These are phyloP conservation scores for Tuberolachnus salignus DNA, from an alignment of 2,888 invertebrate genomes.

Conservation along the genomic window DNA sequence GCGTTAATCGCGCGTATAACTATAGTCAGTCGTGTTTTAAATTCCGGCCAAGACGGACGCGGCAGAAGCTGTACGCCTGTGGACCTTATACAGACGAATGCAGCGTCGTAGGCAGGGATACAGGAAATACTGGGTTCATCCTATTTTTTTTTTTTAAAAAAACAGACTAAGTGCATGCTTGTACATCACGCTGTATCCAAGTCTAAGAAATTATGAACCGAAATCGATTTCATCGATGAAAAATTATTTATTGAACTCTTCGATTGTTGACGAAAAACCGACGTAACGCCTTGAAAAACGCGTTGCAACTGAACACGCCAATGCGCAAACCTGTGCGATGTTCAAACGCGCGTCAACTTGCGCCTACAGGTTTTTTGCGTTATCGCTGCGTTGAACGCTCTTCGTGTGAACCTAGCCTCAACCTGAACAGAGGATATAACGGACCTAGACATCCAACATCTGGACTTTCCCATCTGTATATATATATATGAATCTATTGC, in stretches of 20 bases:
- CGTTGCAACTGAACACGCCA: slow-evolving; percentile 3
- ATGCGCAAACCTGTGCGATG: no score
- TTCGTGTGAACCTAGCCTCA: not conserved
- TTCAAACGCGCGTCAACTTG: not conserved
- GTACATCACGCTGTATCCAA: slow-evolving; percentile 6
- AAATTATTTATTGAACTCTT: not conserved
- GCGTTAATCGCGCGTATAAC: slow-evolving; percentile 4
- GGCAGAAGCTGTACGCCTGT: not conserved
- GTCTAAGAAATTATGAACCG: slow-evolving; percentile 8
- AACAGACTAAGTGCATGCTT: slow-evolving; percentile 12
- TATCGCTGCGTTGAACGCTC: slow-evolving; percentile 8
- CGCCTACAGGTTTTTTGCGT: not conserved
- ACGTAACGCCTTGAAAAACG: slow-evolving; percentile 8
- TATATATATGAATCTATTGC: no score
- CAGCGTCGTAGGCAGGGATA: no score
- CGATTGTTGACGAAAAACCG: slow-evolving; percentile 4
- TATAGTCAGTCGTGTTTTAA: slow-evolving; percentile 7
- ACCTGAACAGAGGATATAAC: no score
- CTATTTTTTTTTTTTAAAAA: not conserved
- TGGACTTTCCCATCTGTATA: no score
- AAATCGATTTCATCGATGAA: not conserved
- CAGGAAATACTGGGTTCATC: no score
- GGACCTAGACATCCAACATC: no score
- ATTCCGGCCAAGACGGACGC: not conserved
- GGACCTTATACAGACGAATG: no score